These are phyloP conservation scores for Athripsodes cinereus DNA, from an alignment of 2,888 invertebrate genomes.

Conservation along the genomic window DNA sequence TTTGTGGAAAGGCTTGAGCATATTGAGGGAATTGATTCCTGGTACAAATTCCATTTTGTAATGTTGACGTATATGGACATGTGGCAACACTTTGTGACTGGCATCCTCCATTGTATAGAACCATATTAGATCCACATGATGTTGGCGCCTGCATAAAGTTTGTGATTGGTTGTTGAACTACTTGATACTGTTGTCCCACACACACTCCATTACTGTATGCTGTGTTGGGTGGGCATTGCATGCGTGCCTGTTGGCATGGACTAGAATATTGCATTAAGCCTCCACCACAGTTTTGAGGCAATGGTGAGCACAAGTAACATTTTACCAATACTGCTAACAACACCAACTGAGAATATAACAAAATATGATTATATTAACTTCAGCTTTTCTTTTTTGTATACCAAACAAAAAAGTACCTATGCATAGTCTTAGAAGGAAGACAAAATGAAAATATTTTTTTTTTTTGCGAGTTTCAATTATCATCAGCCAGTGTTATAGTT, in stretches of 20 bases:
- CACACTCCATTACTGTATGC: not conserved
- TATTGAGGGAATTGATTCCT: not conserved
- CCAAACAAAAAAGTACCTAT: no score
- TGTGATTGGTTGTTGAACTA: not conserved
- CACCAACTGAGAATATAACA: no score
- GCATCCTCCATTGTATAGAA: conserved; percentile 1
- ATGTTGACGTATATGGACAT: not conserved
- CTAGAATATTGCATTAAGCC: not conserved
- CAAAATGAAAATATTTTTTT: no score
- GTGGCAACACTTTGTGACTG: not conserved
- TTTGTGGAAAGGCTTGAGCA: no score
- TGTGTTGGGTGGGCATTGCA: not conserved
- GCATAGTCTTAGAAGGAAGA: no score
- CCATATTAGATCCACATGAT: not conserved
- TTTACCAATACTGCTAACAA: no score
- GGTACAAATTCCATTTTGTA: not conserved
- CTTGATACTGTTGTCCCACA: not conserved
- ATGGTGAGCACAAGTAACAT: no score
- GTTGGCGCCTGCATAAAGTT: not conserved
- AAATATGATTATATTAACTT: no score
- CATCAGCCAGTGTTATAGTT: no score
- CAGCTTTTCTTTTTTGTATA: no score
- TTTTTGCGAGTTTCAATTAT: no score
- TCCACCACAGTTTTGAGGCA: no score
- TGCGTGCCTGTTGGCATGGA: not conserved